phyloP scores from a whole-genome alignment of 2,113 vertebrate genomes.

The Equus przewalskii region DNA sequence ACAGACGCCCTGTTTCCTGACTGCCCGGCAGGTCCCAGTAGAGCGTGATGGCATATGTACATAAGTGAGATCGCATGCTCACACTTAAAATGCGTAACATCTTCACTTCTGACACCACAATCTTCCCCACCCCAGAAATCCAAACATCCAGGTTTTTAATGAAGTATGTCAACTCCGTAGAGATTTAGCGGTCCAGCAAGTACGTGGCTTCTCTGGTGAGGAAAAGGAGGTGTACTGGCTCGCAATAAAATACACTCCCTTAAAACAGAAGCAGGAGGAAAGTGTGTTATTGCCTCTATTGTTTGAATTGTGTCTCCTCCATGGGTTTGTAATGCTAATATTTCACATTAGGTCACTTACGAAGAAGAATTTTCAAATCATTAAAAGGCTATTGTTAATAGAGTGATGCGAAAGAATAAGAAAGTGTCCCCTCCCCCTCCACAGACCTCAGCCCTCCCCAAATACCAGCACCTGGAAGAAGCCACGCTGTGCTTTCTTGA shows the following conservation, averaged over 20 bases:
- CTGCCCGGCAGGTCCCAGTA: accelerated
- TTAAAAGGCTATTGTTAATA: conserved; percentile 23
- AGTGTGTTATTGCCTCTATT: neutral
- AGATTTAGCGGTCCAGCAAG: neutral
- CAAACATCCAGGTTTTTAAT: neutral
- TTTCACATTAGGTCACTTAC: neutral
- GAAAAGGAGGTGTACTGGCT: neutral
- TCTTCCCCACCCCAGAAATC: neutral
- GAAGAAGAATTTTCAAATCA: neutral
- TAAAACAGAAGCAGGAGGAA: neutral
- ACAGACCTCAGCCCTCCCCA: neutral
- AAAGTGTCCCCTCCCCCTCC: neutral
- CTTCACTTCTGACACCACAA: neutral
- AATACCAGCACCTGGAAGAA: neutral
- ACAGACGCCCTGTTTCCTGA: neutral
- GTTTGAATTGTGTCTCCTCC: conserved; percentile 2
- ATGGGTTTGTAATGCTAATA: neutral
- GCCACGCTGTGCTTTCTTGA: conserved; percentile 36
- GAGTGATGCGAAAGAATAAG: neutral
- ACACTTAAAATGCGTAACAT: neutral
- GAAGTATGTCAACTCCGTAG: neutral
- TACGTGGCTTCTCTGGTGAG: neutral
- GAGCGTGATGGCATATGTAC: neutral
- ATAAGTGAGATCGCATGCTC: neutral
- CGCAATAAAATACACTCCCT: neutral